Percentiles rank a stretch among this genome's conserved stretches.
Evolutionary conservation across 1,140 invertebrate genomes (phyloP).

Genomic region (Calosoma granatense): DNA sequence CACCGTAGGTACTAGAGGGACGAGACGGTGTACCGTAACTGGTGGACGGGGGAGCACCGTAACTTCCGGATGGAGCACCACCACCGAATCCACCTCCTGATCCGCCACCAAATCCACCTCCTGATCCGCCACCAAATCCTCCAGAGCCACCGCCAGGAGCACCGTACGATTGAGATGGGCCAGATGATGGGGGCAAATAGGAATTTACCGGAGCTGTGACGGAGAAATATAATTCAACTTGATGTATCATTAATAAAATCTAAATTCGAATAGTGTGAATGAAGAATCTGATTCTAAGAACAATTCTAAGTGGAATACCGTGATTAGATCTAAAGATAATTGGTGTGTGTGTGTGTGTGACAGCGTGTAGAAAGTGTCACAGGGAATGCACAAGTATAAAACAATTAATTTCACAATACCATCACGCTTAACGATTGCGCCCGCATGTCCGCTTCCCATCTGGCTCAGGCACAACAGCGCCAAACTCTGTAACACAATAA

Average conservation of each 20-base stretch:
- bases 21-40: slow-evolving; percentile 39
- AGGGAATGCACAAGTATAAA: background rate
- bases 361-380: background rate
- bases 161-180: slow-evolving; percentile 28
- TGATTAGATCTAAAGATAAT: background rate
- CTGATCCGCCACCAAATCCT: slow-evolving; percentile 16
- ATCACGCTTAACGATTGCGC: background rate
- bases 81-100: slow-evolving; percentile 17
- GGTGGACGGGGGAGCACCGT: slow-evolving; percentile 33
- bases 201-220: background rate
- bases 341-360: background rate
- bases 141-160: slow-evolving; percentile 27
- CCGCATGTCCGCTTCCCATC: background rate
- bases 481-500: background rate
- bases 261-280: background rate
- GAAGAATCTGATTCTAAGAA: background rate
- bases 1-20: slow-evolving; percentile 18
- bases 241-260: background rate
- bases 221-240: too few relatives aligned
- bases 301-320: background rate
- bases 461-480: background rate
- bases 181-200: slow-evolving; percentile 25
- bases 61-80: slow-evolving; percentile 34
- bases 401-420: background rate
- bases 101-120: slow-evolving; percentile 16